A percentile compares a stretch with the other conserved stretches of the same genome.
phyloP scores from a whole-genome alignment of 2,113 vertebrate species.

The Plecturocebus donacophilus region DNA sequence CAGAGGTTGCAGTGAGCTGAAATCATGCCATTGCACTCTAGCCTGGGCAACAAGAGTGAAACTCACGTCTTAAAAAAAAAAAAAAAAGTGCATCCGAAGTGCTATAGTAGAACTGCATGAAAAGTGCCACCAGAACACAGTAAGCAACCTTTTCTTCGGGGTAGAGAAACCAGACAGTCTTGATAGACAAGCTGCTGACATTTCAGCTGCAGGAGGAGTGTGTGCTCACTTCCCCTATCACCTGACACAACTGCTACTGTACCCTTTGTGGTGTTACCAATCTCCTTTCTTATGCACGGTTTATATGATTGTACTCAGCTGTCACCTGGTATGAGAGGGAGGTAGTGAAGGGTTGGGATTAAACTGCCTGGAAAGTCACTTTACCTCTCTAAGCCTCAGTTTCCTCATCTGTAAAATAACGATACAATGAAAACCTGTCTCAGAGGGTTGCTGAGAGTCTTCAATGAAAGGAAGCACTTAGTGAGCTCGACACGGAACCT shows the following conservation, averaged over 20 bases:
- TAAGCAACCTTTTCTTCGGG: background rate
- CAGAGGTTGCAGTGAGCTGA: too few relatives aligned
- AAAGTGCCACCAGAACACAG: background rate
- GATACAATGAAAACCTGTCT: background rate
- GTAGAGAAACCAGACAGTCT: fast-evolving
- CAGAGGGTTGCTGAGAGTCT: background rate
- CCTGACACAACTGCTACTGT: background rate
- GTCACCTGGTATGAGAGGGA: background rate
- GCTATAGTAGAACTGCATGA: too few relatives aligned
- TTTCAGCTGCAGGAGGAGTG: background rate
- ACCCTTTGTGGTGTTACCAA: background rate
- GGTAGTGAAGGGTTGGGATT: background rate
- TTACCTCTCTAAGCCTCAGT: background rate
- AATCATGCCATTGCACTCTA: too few relatives aligned
- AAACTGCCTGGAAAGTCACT: background rate
- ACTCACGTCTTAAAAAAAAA: background rate
- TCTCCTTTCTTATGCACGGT: background rate
- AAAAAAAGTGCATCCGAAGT: background rate
- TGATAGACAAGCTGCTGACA: background rate
- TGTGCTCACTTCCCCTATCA: background rate
- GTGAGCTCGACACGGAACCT: background rate
- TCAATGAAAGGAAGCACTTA: background rate
- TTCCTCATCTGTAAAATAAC: background rate
- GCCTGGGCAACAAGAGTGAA: too few relatives aligned
- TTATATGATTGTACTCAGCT: background rate